Percentiles rank a stretch among this genome's conserved stretches.
phyloP scores from a whole-genome alignment of 2,113 vertebrate genomes.

The Pao palembangensis region DNA sequence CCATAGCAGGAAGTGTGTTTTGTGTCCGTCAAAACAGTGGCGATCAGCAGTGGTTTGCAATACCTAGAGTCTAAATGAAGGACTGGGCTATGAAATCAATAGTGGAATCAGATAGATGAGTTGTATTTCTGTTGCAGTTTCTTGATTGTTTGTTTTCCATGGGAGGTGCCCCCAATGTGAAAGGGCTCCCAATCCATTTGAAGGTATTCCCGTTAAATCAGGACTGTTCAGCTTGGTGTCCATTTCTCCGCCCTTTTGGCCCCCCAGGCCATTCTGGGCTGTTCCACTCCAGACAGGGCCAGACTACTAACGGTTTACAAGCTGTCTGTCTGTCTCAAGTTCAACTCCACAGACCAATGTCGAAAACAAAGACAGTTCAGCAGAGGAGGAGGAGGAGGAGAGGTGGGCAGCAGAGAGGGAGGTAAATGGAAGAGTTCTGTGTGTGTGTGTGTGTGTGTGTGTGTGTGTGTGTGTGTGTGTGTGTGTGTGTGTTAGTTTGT shows the following conservation, averaged over 20 bases:
- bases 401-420: conserved; percentile 22
- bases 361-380: conserved; percentile 57
- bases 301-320: conserved; percentile 79
- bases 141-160: neutral
- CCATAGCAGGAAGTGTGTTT: too few relatives aligned
- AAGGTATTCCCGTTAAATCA: conserved; percentile 19
- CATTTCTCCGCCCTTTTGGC: conserved; percentile 18
- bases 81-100: too few relatives aligned
- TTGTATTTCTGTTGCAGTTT: too few relatives aligned
- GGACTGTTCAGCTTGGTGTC: conserved; percentile 29
- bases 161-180: neutral
- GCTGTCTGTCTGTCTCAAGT: conserved; percentile 82
- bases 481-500: neutral
- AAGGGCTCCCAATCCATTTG: neutral
- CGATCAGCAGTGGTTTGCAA: too few relatives aligned
- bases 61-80: too few relatives aligned
- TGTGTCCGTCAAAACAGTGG: too few relatives aligned
- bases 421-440: conserved; percentile 24
- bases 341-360: conserved; percentile 77
- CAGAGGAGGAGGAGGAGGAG: conserved; percentile 25
- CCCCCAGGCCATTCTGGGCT: conserved; percentile 28
- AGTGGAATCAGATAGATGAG: too few relatives aligned
- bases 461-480: conserved; percentile 12
- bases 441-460: conserved; percentile 14
- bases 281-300: conserved; percentile 72